Conservation (phyloP, 2,113 vertebrate genomes). For the Talpa occidentalis region DNA sequence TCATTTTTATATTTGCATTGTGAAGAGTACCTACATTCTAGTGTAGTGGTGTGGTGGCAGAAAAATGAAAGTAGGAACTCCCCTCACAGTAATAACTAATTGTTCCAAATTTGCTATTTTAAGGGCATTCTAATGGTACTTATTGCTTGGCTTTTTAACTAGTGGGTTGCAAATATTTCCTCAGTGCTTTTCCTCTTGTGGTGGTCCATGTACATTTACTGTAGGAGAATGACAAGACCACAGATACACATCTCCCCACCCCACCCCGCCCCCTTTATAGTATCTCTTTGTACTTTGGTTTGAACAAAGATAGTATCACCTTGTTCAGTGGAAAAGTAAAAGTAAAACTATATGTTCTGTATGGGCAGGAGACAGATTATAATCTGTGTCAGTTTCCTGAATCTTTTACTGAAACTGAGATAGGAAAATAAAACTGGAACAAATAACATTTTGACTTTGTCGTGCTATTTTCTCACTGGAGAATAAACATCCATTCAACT, state of each 20-base stretch:
- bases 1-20: constrained; percentile 76
- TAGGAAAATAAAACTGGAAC: constrained; percentile 80
- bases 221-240: background rate
- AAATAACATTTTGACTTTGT: constrained; percentile 52
- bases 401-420: constrained; percentile 77
- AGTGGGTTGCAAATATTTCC: background rate
- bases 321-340: constrained; percentile 59
- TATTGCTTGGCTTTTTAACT: background rate
- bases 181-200: background rate
- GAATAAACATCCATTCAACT: background rate
- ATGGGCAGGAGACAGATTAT: constrained; percentile 40
- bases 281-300: constrained; percentile 73
- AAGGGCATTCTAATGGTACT: background rate
- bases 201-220: background rate
- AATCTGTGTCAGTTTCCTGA: constrained; percentile 72
- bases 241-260: rapidly evolving
- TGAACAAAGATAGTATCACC: constrained; percentile 59
- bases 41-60: constrained; percentile 1
- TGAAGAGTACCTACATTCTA: constrained; percentile 48
- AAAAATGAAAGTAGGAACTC: background rate
- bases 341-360: constrained; percentile 79
- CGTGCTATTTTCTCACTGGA: constrained; percentile 49
- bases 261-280: constrained; percentile 4
- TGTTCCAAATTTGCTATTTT: background rate
- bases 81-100: background rate